Base-by-base conservation (phyloP, 2,113 vertebrate genomes). In the Arothron firmamentum region DNA sequence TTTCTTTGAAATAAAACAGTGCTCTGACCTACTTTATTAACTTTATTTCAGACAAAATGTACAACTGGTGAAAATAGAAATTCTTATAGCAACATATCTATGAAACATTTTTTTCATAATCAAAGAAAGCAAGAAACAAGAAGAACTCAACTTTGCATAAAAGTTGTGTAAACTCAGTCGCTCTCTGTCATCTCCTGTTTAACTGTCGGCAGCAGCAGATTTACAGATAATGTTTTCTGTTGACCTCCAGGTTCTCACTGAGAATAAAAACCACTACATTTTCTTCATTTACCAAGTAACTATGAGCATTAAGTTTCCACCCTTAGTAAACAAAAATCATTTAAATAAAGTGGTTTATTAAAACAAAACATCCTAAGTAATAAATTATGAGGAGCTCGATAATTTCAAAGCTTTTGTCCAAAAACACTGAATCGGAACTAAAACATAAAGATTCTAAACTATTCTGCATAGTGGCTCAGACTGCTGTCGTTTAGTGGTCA, bases 331-430 rank as follows among this genome's bases (percentile, higher is more conserved):
- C 80, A 84, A 75, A 76, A 53, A 72, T 25, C 51, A 76, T 76
- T 66, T 59, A 12, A 42, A 74, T 67, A 74, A 81, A 66, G 77
- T 52, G 56, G 72, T 80, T 67, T 51, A 72, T 63, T 20, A 58
- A 73, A 67, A 68, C 52, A 19, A 50, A 54, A 62, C 17, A 6
- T 14, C 51, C 52, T 68, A 74, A 71, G 77, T 51, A 53, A 69
- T 56, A 75, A 50, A 19, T 63, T 67, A 52, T 87, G 86, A 85
- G 85, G 86, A 85, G 85, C 84, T 81, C 69, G 78, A 75, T 62
- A 53, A n/a, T 52, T 77, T 45, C 43, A 45, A 45, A 45, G 4
- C 16, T 45, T 13, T 45, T 16, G 43, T 15, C 43, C 43, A 31
- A 67, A 80, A 53, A 71, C 70, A 70, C 38, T 48, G 57, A 71